phyloP scores from a whole-genome alignment of 2,888 invertebrate species.

The Drosophila monieri region DNA sequence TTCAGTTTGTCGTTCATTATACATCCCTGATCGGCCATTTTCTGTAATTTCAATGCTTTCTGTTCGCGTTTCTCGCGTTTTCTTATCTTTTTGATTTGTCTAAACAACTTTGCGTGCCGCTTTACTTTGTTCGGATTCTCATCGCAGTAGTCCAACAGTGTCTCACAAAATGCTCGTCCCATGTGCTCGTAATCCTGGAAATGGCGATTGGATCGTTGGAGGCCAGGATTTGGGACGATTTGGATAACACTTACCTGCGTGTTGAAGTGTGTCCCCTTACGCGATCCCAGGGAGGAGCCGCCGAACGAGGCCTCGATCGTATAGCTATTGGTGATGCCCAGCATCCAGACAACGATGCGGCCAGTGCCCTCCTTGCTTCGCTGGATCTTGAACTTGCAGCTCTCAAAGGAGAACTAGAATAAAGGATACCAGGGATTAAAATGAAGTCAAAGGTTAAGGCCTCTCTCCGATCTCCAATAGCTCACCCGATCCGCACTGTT shows the following conservation, averaged over 20 bases:
- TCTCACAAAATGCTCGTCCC: conserved; percentile 96
- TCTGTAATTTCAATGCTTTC: conserved; percentile 84
- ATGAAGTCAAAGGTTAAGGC: too few relatives aligned
- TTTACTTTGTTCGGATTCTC: conserved; percentile 92
- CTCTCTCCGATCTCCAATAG: too few relatives aligned
- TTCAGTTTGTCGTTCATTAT: conserved; percentile 82
- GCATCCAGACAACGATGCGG: conserved; percentile 96
- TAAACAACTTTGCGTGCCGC: conserved; percentile 81
- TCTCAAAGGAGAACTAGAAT: conserved; percentile 93
- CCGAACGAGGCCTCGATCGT: conserved; percentile 98
- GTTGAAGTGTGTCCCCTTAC: conserved; percentile 93
- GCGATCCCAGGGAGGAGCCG: conserved; percentile 92
- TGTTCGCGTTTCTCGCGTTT: conserved; percentile 83
- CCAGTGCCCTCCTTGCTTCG: conserved; percentile 97
- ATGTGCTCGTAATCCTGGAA: conserved; percentile 92
- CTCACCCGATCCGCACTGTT: conserved; percentile 94
- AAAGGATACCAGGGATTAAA: too few relatives aligned
- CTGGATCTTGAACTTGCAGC: conserved; percentile 96
- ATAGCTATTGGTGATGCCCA: conserved; percentile 97
- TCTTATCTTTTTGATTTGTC: conserved; percentile 83
- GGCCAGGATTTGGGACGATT: too few relatives aligned
- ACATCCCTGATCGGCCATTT: conserved; percentile 84
- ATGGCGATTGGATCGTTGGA: too few relatives aligned
- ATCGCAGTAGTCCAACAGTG: conserved; percentile 95
- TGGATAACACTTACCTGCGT: conserved; percentile 85